Percentiles rank a stretch among this genome's conserved stretches.
These are phyloP conservation scores for Buceros bicornis DNA, from an alignment of 2,797 vertebrate genomes.

Conservation along the genomic window DNA sequence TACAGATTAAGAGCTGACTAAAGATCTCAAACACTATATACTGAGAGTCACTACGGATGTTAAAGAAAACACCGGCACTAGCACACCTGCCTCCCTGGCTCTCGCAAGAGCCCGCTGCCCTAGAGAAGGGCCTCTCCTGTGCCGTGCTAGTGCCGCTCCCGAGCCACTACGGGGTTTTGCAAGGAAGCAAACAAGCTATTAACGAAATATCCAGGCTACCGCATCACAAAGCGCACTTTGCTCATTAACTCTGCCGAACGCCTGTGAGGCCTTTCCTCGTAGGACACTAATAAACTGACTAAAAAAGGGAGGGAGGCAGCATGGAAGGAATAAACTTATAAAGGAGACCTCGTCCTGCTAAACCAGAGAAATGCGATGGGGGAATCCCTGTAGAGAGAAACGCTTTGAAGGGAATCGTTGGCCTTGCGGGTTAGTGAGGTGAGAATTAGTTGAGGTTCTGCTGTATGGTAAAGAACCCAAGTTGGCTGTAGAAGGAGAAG, in stretches of 20 bases:
- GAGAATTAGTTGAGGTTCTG: constrained; percentile 68
- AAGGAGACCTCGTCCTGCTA: constrained; percentile 46
- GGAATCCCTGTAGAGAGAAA: constrained; percentile 51
- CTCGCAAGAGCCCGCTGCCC: constrained; percentile 4
- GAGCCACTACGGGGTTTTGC: constrained; percentile 37
- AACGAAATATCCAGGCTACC: constrained; percentile 51
- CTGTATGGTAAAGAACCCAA: constrained; percentile 60
- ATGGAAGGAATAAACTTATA: constrained; percentile 33
- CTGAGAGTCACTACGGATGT: constrained; percentile 74
- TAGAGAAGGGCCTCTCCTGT: neutral
- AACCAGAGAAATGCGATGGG: constrained; percentile 18
- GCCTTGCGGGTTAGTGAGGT: constrained; percentile 72
- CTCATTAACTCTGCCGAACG: constrained; percentile 22
- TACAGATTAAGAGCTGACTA: constrained; percentile 63
- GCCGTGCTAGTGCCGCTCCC: neutral
- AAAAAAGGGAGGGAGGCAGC: neutral
- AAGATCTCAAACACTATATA: constrained; percentile 77
- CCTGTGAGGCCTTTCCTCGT: neutral
- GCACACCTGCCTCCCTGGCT: constrained; percentile 47
- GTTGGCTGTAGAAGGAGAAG: constrained; percentile 68
- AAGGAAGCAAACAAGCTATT: constrained; percentile 64
- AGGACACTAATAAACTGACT: constrained; percentile 36
- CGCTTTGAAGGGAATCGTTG: constrained; percentile 36
- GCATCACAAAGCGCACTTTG: constrained; percentile 10
- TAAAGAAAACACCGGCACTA: constrained; percentile 73